Evolutionary conservation across 1,140 invertebrate genomes (phyloP).

Genomic region (Zaprionus kolodkinae): DNA sequence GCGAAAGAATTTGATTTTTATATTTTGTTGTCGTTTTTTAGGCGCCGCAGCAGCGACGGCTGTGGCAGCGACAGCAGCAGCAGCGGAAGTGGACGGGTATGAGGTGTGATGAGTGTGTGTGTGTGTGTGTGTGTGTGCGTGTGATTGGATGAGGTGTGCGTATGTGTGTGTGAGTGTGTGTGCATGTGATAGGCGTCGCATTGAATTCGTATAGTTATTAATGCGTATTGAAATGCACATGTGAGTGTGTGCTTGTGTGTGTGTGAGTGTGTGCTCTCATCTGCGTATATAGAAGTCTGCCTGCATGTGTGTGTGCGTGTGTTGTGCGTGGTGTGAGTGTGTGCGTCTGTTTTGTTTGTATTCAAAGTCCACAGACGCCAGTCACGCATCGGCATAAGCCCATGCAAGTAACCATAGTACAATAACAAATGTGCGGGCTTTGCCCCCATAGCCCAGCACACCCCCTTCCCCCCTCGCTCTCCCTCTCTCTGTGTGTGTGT

Average conservation of each 20-base stretch:
- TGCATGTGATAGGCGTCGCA: conserved; percentile 60
- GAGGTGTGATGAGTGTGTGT: background rate
- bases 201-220: conserved; percentile 81
- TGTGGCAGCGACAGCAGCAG: conserved; percentile 14
- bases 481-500: conserved; percentile 18
- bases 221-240: conserved; percentile 76
- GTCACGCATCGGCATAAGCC: conserved; percentile 78
- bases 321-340: conserved; percentile 38
- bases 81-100: conserved; percentile 6
- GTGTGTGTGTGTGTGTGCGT: conserved; percentile 23
- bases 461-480: background rate
- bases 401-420: conserved; percentile 57
- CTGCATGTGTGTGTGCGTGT: conserved; percentile 44
- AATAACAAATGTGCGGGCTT: conserved; percentile 50
- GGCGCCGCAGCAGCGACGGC: conserved; percentile 49
- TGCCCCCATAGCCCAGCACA: conserved; percentile 29
- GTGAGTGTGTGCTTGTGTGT: conserved; percentile 21
- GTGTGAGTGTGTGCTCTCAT: conserved; percentile 14
- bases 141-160: conserved; percentile 26
- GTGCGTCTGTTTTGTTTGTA: conserved; percentile 73
- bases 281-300: conserved; percentile 2
- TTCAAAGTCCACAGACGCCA: conserved; percentile 79
- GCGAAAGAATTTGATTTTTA: conserved; percentile 75
- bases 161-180: conserved; percentile 26
- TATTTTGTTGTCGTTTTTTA: conserved; percentile 79